phyloP scores from a whole-genome alignment of 1,140 invertebrate genomes.

The Pogonomyrmex californicus region DNA sequence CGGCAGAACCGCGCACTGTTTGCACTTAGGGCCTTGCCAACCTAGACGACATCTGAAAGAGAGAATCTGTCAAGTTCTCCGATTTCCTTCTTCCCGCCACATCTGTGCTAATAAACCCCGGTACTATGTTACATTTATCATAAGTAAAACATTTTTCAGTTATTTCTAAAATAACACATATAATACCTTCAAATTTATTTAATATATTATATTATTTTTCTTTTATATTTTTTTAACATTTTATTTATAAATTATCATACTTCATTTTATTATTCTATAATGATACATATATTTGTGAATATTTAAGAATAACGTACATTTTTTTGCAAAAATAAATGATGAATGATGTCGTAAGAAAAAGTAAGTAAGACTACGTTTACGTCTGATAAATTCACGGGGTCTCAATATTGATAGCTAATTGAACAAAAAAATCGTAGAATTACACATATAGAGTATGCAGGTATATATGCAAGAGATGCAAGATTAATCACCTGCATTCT shows the following conservation, averaged over 20 bases:
- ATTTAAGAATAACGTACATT: too few relatives aligned
- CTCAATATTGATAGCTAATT: too few relatives aligned
- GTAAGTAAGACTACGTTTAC: background rate
- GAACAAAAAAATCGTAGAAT: too few relatives aligned
- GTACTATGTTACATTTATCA: background rate
- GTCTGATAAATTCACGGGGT: too few relatives aligned
- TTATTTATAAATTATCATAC: background rate
- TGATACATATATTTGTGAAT: background rate
- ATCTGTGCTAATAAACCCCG: background rate
- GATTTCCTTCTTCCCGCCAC: background rate
- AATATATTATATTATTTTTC: background rate
- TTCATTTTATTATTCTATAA: background rate
- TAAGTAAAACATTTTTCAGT: background rate
- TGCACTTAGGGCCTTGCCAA: conserved; percentile 93
- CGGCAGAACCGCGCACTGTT: conserved; percentile 92
- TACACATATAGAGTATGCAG: background rate
- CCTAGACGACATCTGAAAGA: conserved; percentile 91
- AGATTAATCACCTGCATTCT: conserved; percentile 89
- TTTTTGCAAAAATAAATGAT: background rate
- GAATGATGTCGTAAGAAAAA: background rate
- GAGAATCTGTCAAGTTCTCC: background rate
- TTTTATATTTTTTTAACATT: background rate
- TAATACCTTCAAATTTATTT: background rate
- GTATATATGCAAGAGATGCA: background rate
- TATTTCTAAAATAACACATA: background rate